phyloP scores from a whole-genome alignment of 2,888 invertebrate genomes.

The Macrostomum cliftonense region DNA sequence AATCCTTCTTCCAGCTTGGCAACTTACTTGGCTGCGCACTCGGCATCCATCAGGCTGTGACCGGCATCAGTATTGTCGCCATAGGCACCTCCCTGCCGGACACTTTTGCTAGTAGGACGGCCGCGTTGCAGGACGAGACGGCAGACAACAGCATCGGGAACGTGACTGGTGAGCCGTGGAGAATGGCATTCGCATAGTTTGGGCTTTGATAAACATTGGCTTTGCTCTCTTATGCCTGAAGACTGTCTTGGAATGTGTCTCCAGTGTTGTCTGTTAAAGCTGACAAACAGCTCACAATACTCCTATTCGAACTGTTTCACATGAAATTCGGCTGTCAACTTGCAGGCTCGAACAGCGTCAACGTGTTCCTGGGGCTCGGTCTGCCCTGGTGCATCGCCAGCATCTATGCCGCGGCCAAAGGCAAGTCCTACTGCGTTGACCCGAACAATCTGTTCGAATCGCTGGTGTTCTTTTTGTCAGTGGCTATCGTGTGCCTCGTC shows the following conservation, averaged over 20 bases:
- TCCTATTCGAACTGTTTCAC: no score
- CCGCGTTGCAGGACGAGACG: slow-evolving; percentile 28
- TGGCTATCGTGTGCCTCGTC: slow-evolving; percentile 22
- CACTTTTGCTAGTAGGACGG: slow-evolving; percentile 32
- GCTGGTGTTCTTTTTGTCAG: slow-evolving; percentile 24
- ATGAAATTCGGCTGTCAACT: no score
- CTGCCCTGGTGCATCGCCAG: slow-evolving; percentile 31
- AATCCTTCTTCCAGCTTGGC: no score
- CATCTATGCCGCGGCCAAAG: slow-evolving; percentile 20
- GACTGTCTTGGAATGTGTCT: no score
- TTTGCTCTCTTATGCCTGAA: no score
- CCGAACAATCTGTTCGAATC: slow-evolving; percentile 23
- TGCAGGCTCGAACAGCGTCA: slow-evolving; percentile 33
- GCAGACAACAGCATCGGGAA: slow-evolving; percentile 34
- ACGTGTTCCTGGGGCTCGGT: slow-evolving; percentile 32
- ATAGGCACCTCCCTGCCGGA: slow-evolving; percentile 32
- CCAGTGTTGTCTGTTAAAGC: no score
- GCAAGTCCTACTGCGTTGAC: slow-evolving; percentile 18
- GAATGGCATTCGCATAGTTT: no score
- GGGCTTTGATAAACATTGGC: no score
- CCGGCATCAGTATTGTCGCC: slow-evolving; percentile 31
- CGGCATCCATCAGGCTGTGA: slow-evolving; percentile 25
- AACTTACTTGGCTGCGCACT: slow-evolving; percentile 27
- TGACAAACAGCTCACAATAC: no score
- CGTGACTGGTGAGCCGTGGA: slow-evolving; percentile 24